phyloP scores from a whole-genome alignment of 2,113 vertebrate genomes.

The Thalassoma bifasciatum region DNA sequence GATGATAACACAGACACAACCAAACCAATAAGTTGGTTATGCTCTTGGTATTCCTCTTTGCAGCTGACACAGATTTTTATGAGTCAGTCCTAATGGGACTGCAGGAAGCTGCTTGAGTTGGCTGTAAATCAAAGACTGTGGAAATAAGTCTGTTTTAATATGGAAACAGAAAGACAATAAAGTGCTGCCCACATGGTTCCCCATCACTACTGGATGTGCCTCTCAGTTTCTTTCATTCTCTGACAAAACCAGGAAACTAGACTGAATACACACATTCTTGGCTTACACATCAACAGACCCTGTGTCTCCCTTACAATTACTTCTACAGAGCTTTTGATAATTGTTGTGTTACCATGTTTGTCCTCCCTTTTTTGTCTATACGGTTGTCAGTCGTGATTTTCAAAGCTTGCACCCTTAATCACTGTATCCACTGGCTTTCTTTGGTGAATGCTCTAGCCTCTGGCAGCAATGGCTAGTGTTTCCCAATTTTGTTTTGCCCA shows the following conservation, averaged over 20 bases:
- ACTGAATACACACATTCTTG: background rate
- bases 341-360: conserved; percentile 23
- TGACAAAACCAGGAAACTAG: conserved; percentile 13
- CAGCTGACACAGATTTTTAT: conserved; percentile 59
- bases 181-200: conserved; percentile 34
- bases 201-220: conserved; percentile 24
- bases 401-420: background rate
- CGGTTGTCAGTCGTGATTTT: conserved; percentile 13
- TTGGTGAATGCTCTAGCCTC: too few relatives aligned
- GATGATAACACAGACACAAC: too few relatives aligned
- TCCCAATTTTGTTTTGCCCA: background rate
- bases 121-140: conserved; percentile 32
- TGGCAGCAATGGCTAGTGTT: too few relatives aligned
- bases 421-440: too few relatives aligned
- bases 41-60: conserved; percentile 39
- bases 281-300: conserved; percentile 12
- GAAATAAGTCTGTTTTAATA: conserved; percentile 54
- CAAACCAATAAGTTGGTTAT: conserved; percentile 51
- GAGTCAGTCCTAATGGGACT: conserved; percentile 62
- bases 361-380: conserved; percentile 1
- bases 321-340: conserved; percentile 42
- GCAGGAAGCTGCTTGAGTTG: conserved; percentile 58
- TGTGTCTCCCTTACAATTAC: conserved; percentile 4
- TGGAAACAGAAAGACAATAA: conserved; percentile 55
- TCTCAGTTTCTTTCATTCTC: conserved; percentile 8